phyloP scores from a whole-genome alignment of 2,113 vertebrate species.

The Himantopus leucocephalus region DNA sequence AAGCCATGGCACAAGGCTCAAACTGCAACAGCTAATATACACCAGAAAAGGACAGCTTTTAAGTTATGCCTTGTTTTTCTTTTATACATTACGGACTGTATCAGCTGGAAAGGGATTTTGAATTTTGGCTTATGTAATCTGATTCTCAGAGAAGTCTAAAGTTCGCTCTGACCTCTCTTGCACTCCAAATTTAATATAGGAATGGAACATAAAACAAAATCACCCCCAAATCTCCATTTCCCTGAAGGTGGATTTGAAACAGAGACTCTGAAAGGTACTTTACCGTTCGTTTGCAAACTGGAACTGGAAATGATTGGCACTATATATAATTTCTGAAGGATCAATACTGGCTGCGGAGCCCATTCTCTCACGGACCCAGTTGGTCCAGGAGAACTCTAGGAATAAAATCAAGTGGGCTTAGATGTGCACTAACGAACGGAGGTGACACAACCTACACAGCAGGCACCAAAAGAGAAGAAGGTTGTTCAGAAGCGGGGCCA shows the following conservation, averaged over 20 bases:
- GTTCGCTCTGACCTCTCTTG: neutral
- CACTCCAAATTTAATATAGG: neutral
- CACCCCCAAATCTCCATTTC: neutral
- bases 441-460: neutral
- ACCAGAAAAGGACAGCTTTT: neutral
- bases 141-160: neutral
- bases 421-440: fast-evolving
- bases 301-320: neutral
- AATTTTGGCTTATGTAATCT: neutral
- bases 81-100: neutral
- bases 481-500: neutral
- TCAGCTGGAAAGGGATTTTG: neutral
- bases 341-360: neutral
- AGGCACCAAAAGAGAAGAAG: neutral
- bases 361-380: neutral
- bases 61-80: neutral
- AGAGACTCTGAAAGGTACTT: neutral
- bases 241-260: neutral
- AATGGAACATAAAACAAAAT: neutral
- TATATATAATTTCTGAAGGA: neutral
- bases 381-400: neutral
- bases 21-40: neutral
- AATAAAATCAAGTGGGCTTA: neutral
- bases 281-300: fast-evolving
- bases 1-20: neutral